A percentile compares a stretch with the other conserved stretches of the same genome.
Evolutionary conservation across 2,113 vertebrate genomes (phyloP).

Genomic region (Caranx melampygus): DNA sequence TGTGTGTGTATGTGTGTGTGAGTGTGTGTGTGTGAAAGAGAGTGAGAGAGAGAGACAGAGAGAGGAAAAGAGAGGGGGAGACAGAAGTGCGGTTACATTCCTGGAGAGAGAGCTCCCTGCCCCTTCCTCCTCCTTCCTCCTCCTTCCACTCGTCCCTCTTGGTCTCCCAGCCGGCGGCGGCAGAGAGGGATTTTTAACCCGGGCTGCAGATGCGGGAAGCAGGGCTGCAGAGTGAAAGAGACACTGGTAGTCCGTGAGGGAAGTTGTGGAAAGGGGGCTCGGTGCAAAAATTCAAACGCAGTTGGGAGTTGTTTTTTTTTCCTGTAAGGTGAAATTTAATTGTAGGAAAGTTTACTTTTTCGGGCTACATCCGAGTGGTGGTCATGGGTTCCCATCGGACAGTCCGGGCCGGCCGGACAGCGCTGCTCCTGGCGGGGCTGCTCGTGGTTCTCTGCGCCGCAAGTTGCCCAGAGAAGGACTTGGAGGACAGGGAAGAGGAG

Average conservation of each 20-base stretch:
- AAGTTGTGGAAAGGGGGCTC: slow-evolving; percentile 62
- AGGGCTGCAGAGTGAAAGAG: slow-evolving; percentile 50
- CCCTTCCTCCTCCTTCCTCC: slow-evolving; percentile 69
- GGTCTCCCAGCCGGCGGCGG: slow-evolving; percentile 80
- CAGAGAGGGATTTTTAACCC: slow-evolving; percentile 72
- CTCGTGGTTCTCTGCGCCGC: slow-evolving; percentile 78
- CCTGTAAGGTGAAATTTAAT: background rate
- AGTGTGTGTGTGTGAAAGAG: slow-evolving; percentile 44
- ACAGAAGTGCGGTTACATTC: slow-evolving; percentile 76
- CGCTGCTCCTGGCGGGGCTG: slow-evolving; percentile 76
- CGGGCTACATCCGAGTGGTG: slow-evolving; percentile 44
- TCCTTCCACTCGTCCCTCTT: slow-evolving; percentile 66
- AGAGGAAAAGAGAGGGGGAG: slow-evolving; percentile 46
- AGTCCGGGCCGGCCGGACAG: slow-evolving; percentile 64
- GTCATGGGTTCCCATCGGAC: slow-evolving; percentile 75
- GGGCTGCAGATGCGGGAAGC: slow-evolving; percentile 72
- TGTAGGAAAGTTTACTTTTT: slow-evolving; percentile 56
- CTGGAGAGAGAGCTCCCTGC: slow-evolving; percentile 73
- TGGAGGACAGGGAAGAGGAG: slow-evolving; percentile 91
- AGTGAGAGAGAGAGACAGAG: slow-evolving; percentile 49
- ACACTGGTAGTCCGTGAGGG: slow-evolving; percentile 44
- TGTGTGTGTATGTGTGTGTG: slow-evolving; percentile 18
- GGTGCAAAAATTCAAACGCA: slow-evolving; percentile 2
- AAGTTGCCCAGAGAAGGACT: slow-evolving; percentile 89
- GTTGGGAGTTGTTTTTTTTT: slow-evolving; percentile 38